Evolutionary conservation across 1,140 invertebrate species (phyloP).

Genomic region (Campoletis sonorensis): DNA sequence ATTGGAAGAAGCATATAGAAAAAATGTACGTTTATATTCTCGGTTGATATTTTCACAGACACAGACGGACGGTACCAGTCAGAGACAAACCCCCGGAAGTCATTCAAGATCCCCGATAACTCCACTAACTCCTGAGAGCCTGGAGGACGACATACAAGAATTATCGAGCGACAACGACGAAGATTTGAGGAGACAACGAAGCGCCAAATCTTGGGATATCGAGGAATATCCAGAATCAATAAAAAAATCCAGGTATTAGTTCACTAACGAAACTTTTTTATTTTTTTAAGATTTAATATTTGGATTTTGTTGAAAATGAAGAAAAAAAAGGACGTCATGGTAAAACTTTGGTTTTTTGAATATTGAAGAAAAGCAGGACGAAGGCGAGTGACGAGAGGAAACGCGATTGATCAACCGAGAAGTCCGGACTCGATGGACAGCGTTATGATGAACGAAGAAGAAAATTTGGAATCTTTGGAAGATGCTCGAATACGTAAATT

Average conservation of each 20-base stretch:
- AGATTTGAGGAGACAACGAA: constrained; percentile 55
- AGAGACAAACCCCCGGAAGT: constrained; percentile 65
- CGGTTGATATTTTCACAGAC: constrained; percentile 60
- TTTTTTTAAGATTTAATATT: too few species aligned
- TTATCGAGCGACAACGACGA: constrained; percentile 69
- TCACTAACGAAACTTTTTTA: too few species aligned
- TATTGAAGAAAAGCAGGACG: constrained; percentile 55
- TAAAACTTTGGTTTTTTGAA: not conserved
- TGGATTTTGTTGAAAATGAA: not conserved
- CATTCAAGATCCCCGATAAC: constrained; percentile 66
- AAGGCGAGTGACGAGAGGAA: constrained; percentile 59
- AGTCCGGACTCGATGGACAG: constrained; percentile 61
- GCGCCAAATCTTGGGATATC: constrained; percentile 59
- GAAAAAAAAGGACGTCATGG: constrained; percentile 1
- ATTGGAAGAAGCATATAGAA: constrained; percentile 10
- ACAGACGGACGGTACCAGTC: constrained; percentile 71
- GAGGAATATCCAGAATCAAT: constrained; percentile 58
- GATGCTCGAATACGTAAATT: constrained; percentile 61
- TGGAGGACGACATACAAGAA: constrained; percentile 64
- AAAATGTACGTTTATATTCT: constrained; percentile 8
- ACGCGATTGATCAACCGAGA: constrained; percentile 58
- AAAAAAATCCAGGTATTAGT: constrained; percentile 61
- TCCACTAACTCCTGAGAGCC: constrained; percentile 64
- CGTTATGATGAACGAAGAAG: constrained; percentile 54
- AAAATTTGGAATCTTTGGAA: constrained; percentile 65